Conservation (phyloP, 2,888 invertebrate genomes). For the Volucella inflata region DNA sequence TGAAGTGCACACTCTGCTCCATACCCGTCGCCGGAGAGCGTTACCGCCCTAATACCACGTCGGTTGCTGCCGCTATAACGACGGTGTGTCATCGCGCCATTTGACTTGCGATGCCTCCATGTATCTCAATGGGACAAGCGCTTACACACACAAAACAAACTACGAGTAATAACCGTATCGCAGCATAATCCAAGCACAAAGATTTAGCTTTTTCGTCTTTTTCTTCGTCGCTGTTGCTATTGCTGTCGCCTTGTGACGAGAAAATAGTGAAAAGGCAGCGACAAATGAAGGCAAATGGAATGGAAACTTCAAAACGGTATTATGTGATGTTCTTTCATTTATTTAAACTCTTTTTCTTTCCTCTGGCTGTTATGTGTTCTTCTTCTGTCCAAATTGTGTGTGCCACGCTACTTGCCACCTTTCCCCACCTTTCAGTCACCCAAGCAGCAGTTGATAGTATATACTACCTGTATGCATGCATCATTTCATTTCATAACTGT, state of each 20-base stretch:
- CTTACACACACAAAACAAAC: slow-evolving; percentile 34
- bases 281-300: slow-evolving; percentile 75
- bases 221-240: slow-evolving; percentile 19
- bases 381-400: slow-evolving; percentile 36
- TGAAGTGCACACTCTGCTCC: slow-evolving; percentile 39
- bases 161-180: slow-evolving; percentile 33
- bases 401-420: slow-evolving; percentile 20
- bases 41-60: background rate
- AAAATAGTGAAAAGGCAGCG: slow-evolving; percentile 63
- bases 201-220: slow-evolving; percentile 5
- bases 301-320: slow-evolving; percentile 74
- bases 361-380: slow-evolving; percentile 22
- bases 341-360: slow-evolving; percentile 59
- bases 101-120: slow-evolving; percentile 52
- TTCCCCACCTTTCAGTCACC: slow-evolving; percentile 29
- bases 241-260: slow-evolving; percentile 31
- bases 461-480: slow-evolving; percentile 27
- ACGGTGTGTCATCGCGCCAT: slow-evolving; percentile 35
- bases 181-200: slow-evolving; percentile 51
- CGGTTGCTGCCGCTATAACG: too few species aligned
- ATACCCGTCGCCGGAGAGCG: background rate
- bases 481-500: slow-evolving; percentile 74
- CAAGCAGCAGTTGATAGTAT: background rate
- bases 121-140: slow-evolving; percentile 49
- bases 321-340: slow-evolving; percentile 74